phyloP scores from a whole-genome alignment of 2,113 vertebrate species.

The Planiliza haematocheilus region DNA sequence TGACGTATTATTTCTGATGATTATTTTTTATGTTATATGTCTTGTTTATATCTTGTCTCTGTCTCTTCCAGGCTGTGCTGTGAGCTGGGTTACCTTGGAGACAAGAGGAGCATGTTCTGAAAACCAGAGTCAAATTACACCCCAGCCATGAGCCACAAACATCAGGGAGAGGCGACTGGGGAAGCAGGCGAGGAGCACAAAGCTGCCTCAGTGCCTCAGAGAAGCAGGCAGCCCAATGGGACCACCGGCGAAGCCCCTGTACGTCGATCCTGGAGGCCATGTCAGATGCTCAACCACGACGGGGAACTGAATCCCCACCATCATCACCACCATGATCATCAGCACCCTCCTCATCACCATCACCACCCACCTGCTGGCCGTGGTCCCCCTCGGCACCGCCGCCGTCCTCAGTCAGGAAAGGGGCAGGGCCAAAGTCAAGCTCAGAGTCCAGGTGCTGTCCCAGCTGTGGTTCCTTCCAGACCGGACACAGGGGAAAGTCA shows the following conservation, averaged over 20 bases:
- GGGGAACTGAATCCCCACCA: slow-evolving; percentile 70
- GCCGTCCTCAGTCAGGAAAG: slow-evolving; percentile 54
- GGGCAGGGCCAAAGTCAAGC: slow-evolving; percentile 53
- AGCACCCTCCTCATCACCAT: slow-evolving; percentile 53
- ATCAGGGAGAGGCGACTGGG: slow-evolving; percentile 57
- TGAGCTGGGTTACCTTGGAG: slow-evolving; percentile 44
- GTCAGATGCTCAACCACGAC: slow-evolving; percentile 81
- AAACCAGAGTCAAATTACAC: slow-evolving; percentile 11
- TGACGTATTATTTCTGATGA: background rate
- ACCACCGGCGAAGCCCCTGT: slow-evolving; percentile 59
- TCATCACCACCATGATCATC: slow-evolving; percentile 67
- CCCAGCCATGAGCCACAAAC: slow-evolving; percentile 78
- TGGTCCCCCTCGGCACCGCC: slow-evolving; percentile 66
- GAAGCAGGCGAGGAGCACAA: slow-evolving; percentile 59
- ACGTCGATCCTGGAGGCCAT: slow-evolving; percentile 82
- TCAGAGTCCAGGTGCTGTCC: slow-evolving; percentile 45
- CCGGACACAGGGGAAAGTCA: slow-evolving; percentile 17
- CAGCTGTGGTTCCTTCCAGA: slow-evolving; percentile 2
- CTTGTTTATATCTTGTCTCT: slow-evolving; percentile 2
- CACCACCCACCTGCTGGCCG: slow-evolving; percentile 55
- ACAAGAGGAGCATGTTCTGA: slow-evolving; percentile 64
- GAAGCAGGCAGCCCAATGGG: slow-evolving; percentile 68
- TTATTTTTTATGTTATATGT: background rate
- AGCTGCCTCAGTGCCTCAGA: slow-evolving; percentile 14
- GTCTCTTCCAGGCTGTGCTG: slow-evolving; percentile 29